A percentile compares a stretch with the other conserved stretches of the same genome.
Evolutionary conservation across 2,797 vertebrate genomes (phyloP).

Genomic region (Alca torda): DNA sequence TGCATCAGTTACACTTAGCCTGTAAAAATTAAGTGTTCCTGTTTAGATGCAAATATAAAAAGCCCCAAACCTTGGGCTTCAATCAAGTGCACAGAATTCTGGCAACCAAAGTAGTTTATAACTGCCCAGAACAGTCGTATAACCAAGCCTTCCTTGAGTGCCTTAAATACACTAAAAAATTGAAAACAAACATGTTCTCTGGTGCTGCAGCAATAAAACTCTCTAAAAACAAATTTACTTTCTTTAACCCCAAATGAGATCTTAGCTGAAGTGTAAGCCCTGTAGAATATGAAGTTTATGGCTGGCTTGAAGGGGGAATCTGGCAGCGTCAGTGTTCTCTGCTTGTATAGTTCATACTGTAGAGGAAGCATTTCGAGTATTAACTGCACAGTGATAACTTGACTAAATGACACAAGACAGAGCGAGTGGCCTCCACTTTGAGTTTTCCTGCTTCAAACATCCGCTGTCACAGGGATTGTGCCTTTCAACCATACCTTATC

Average conservation of each 20-base stretch:
- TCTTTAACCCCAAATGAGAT: not conserved
- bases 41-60: not conserved
- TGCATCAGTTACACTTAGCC: fast-evolving
- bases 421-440: not conserved
- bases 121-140: not conserved
- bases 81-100: not conserved
- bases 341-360: not conserved
- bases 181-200: not conserved
- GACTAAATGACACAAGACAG: not conserved
- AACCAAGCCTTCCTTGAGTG: not conserved
- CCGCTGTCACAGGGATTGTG: not conserved
- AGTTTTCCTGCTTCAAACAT: not conserved
- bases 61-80: not conserved
- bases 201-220: not conserved
- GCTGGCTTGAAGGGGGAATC: not conserved
- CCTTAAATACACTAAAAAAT: not conserved
- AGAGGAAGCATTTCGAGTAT: not conserved
- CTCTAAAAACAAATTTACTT: not conserved
- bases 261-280: not conserved
- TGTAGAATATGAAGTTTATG: not conserved
- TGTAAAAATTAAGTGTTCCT: not conserved
- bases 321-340: not conserved
- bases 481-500: not conserved
- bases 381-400: not conserved
- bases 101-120: not conserved